phyloP scores from a whole-genome alignment of 2,113 vertebrate genomes.

The Athene noctua region DNA sequence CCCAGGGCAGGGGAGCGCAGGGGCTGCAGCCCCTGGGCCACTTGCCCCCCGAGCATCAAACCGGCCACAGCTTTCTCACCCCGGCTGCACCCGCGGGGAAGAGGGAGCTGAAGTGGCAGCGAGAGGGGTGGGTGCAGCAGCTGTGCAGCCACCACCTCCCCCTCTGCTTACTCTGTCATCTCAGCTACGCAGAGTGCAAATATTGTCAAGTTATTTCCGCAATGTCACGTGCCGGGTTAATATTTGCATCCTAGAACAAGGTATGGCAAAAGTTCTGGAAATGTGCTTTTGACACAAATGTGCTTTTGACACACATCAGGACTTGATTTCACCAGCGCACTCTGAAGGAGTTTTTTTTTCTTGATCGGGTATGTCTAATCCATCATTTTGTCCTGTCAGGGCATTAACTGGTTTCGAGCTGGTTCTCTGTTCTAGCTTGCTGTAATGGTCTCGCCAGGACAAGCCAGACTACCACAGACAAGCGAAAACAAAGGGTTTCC shows the following conservation, averaged over 20 bases:
- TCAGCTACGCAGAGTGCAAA: background rate
- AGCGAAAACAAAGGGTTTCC: constrained; percentile 7
- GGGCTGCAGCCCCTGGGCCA: background rate
- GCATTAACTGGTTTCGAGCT: background rate
- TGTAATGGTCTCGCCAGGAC: background rate
- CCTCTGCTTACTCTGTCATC: background rate
- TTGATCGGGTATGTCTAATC: background rate
- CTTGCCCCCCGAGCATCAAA: background rate
- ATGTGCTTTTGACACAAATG: background rate
- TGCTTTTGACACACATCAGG: background rate
- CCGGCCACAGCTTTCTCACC: background rate
- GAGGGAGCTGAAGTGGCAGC: background rate
- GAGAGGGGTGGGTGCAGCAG: background rate
- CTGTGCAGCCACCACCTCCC: background rate
- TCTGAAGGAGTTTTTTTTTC: background rate
- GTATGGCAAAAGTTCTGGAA: background rate
- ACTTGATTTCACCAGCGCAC: background rate
- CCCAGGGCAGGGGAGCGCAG: rapidly evolving
- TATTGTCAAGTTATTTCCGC: background rate
- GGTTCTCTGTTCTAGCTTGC: constrained; percentile 9
- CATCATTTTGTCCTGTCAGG: background rate
- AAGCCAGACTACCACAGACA: background rate
- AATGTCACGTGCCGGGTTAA: background rate
- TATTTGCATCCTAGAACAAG: background rate
- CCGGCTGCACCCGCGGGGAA: rapidly evolving